Evolutionary conservation across 1,140 invertebrate genomes (phyloP), one percentile per base, ranked within the genome.

Genomic region (Lasioglossum albipes): DNA sequence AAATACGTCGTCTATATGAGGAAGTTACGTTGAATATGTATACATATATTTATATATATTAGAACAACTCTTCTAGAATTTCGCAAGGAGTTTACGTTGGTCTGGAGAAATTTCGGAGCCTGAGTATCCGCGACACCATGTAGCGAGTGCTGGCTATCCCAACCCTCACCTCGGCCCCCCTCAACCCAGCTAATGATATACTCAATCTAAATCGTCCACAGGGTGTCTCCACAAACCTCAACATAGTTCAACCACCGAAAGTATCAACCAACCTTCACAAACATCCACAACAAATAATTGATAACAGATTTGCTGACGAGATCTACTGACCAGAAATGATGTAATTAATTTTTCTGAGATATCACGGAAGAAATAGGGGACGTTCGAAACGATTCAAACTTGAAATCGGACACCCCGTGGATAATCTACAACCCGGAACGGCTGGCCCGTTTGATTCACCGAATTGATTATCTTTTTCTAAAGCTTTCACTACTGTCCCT

Each of bases 131-230:
- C 84, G 83, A 89, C 89, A 91, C 88, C 89, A 89, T 90, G 84
- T 90, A 91, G 90, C 88, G 87, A 91, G 90, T 86, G 89, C 89
- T 92, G 91, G 91, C 91, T 92, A 91, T 79, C 81, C 91, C 91
- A 91, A 90, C 90, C 72, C 90, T 92, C 90, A 90, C 86, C 80
- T 91, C 91, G 91, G 90, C 91, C 91, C 91, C 91, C 91, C 91
- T 91, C 90, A 92, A 91, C 89, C 87, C 91, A 92, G 91, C 90
- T 92, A 90, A 82, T 87, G 84, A 84, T 84, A 89, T 87, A 85
- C 10, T 83, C 69, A 12, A 81, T 83, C 83, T 82, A 76, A 81
- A 74, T 64, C 62, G 79, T 86, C 82, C 68, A 82, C 86, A 87
- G 82, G 84, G 79, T 84, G 84, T 36, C 79, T 41, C 18, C 18